These are phyloP conservation scores for Thaumatotibia leucotreta DNA, from an alignment of 1,140 invertebrate genomes.

Conservation along the genomic window DNA sequence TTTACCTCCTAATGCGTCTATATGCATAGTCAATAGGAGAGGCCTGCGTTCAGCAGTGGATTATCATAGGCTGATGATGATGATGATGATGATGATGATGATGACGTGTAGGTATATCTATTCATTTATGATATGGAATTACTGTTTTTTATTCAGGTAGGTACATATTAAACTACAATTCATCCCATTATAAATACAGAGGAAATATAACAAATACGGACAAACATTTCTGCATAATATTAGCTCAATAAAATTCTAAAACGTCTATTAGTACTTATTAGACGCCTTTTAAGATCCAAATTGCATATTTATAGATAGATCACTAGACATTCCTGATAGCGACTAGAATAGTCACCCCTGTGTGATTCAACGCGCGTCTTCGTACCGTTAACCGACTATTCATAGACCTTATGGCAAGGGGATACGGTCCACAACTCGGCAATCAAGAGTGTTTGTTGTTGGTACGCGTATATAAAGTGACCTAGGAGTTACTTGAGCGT, in stretches of 20 bases:
- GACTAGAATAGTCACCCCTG: constrained; percentile 23
- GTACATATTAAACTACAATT: no score
- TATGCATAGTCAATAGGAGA: no score
- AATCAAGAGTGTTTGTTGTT: not conserved
- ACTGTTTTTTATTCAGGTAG: no score
- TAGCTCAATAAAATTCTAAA: not conserved
- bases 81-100: no score
- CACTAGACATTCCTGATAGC: constrained; percentile 13
- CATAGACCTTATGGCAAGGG: no score
- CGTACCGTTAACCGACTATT: no score
- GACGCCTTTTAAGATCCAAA: not conserved
- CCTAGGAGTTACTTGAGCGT: constrained; percentile 21
- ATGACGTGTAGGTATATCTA: no score
- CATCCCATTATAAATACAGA: not conserved
- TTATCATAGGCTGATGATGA: no score
- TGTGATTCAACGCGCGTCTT: constrained; percentile 25
- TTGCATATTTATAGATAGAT: constrained; percentile 1
- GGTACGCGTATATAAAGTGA: constrained; percentile 38
- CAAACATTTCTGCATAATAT: not conserved
- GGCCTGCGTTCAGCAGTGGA: no score
- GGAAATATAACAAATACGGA: not conserved
- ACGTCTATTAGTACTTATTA: not conserved
- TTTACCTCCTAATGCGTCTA: no score
- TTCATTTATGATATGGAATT: no score
- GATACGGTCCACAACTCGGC: no score